Evolutionary conservation across 1,140 invertebrate species (phyloP).

Genomic region (Plectrocnemia conspersa): DNA sequence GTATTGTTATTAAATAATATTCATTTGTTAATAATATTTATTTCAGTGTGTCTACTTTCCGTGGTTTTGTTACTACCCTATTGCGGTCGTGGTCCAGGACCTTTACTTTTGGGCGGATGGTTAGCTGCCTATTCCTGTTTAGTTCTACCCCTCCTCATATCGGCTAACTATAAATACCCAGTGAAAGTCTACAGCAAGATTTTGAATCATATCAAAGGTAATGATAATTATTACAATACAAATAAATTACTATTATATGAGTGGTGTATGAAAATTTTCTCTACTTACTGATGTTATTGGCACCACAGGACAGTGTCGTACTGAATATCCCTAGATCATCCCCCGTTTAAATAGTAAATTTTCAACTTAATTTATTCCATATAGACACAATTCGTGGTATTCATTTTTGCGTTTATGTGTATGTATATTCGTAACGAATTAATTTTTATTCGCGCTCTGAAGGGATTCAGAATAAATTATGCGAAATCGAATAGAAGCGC

Average conservation of each 20-base stretch:
- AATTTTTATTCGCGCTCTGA: too few species aligned
- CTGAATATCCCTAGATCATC: slow-evolving; percentile 18
- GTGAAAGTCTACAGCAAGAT: slow-evolving; percentile 38
- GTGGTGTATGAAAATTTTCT: too few species aligned
- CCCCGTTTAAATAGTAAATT: slow-evolving; percentile 28
- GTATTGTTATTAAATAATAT: too few species aligned
- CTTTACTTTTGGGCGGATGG: slow-evolving; percentile 57
- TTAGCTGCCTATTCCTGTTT: slow-evolving; percentile 59
- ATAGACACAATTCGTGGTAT: too few species aligned
- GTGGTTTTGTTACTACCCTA: slow-evolving; percentile 59
- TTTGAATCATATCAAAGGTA: slow-evolving; percentile 34
- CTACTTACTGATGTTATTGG: slow-evolving; percentile 34
- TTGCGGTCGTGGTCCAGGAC: slow-evolving; percentile 53
- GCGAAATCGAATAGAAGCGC: too few species aligned
- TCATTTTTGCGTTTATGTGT: too few species aligned
- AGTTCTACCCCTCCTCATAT: slow-evolving; percentile 58
- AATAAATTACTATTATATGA: too few species aligned
- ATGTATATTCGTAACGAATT: too few species aligned
- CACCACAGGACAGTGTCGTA: slow-evolving; percentile 39
- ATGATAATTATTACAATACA: slow-evolving; percentile 8
- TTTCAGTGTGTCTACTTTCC: slow-evolving; percentile 59
- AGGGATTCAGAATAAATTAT: too few species aligned
- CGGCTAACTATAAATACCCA: slow-evolving; percentile 62
- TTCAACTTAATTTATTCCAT: slow-evolving; percentile 38
- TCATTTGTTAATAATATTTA: too few species aligned